Conservation (phyloP, 2,113 vertebrate genomes). For the Brienomyrus longianalis region DNA sequence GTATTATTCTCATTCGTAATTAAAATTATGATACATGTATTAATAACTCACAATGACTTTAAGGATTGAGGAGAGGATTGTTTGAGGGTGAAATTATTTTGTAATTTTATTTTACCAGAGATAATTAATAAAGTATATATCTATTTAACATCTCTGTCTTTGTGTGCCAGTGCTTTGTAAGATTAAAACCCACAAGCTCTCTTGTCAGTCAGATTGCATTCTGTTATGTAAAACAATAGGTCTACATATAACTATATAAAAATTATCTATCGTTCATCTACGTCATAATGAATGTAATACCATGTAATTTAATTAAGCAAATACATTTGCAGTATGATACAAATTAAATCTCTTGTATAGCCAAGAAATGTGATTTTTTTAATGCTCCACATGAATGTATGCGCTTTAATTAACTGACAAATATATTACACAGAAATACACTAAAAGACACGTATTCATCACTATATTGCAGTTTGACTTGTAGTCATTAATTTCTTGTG, state of each 20-base stretch:
- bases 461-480: background rate
- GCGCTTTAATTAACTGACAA: background rate
- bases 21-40: constrained; percentile 63
- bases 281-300: background rate
- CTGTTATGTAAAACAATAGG: background rate
- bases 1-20: constrained; percentile 64
- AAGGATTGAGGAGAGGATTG: constrained; percentile 58
- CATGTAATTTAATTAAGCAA: background rate
- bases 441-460: background rate
- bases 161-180: constrained; percentile 38
- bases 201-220: background rate
- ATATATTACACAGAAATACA: background rate
- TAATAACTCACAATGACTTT: constrained; percentile 49
- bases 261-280: background rate
- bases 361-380: background rate
- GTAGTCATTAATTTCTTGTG: background rate
- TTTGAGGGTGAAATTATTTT: constrained; percentile 75
- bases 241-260: background rate
- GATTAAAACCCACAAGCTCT: background rate
- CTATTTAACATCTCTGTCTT: constrained; percentile 53
- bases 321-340: background rate
- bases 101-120: constrained; percentile 79
- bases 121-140: constrained; percentile 78
- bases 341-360: background rate
- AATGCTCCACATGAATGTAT: background rate